A percentile compares a stretch with the other conserved stretches of the same genome.
phyloP scores from a whole-genome alignment of 2,888 invertebrate species.

The Scelioninae gen. 2 region DNA sequence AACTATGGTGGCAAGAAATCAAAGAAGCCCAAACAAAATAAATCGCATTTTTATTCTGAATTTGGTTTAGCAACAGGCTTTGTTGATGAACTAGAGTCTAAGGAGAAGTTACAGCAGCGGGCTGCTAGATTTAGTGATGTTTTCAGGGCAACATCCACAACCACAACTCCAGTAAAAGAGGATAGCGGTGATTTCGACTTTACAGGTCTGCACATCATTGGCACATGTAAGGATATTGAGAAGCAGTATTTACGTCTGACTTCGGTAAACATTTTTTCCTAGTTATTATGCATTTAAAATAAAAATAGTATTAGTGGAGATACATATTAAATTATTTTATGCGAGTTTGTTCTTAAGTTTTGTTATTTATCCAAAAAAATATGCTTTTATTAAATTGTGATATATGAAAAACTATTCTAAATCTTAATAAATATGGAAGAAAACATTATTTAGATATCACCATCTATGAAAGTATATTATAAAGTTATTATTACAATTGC shows the following conservation, averaged over 20 bases:
- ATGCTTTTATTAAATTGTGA: no score
- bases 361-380: no score
- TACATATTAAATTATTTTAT: neutral
- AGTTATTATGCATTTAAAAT: no score
- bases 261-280: slow-evolving; percentile 73
- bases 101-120: slow-evolving; percentile 88
- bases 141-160: slow-evolving; percentile 76
- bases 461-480: no score
- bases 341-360: neutral
- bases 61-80: slow-evolving; percentile 81
- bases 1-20: slow-evolving; percentile 63
- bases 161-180: slow-evolving; percentile 73
- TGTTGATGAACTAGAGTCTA: slow-evolving; percentile 81
- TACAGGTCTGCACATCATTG: slow-evolving; percentile 92
- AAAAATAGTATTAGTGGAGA: no score
- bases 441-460: no score
- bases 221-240: slow-evolving; percentile 95
- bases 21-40: slow-evolving; percentile 74
- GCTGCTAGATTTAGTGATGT: slow-evolving; percentile 89
- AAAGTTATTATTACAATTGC: no score
- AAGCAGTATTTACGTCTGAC: slow-evolving; percentile 97
- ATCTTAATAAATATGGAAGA: no score
- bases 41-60: slow-evolving; percentile 81
- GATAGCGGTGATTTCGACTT: slow-evolving; percentile 88
- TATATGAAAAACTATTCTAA: no score